Evolutionary conservation across 2,888 invertebrate genomes (phyloP).

Genomic region (Caenorhabditis afra): DNA sequence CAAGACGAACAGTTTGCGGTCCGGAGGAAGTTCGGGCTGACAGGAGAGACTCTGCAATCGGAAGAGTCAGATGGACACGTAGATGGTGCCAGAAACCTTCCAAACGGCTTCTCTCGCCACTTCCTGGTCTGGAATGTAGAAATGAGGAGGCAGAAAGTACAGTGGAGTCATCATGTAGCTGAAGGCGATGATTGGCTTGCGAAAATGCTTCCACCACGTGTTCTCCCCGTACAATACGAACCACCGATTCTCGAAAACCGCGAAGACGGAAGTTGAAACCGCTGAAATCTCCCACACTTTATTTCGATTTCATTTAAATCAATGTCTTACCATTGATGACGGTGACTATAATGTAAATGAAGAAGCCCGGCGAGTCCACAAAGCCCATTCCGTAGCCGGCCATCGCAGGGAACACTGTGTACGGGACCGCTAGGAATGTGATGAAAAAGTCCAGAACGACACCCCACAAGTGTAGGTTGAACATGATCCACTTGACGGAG

Average conservation of each 20-base stretch:
- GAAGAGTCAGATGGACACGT: background rate
- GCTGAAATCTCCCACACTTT: background rate
- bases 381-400: conserved; percentile 18
- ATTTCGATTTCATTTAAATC: background rate
- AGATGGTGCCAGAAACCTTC: background rate
- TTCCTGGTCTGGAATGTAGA: conserved; percentile 24
- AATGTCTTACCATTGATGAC: conserved; percentile 3
- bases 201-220: conserved; percentile 23
- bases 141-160: conserved; percentile 33
- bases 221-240: conserved; percentile 15
- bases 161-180: background rate
- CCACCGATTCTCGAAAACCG: conserved; percentile 20
- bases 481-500: conserved; percentile 17
- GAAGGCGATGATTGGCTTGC: background rate
- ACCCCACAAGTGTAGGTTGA: conserved; percentile 14
- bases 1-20: conserved; percentile 21
- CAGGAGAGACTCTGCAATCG: conserved; percentile 10
- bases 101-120: conserved; percentile 3
- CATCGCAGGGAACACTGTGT: conserved; percentile 12
- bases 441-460: background rate
- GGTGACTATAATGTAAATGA: conserved; percentile 1
- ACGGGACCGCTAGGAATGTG: conserved; percentile 8
- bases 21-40: conserved; percentile 3
- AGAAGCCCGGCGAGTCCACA: background rate
- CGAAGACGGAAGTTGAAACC: background rate